Evolutionary conservation across 2,888 invertebrate genomes (phyloP), one percentile per base, ranked within the genome.

Genomic region (Lasioglossum villosulum): DNA sequence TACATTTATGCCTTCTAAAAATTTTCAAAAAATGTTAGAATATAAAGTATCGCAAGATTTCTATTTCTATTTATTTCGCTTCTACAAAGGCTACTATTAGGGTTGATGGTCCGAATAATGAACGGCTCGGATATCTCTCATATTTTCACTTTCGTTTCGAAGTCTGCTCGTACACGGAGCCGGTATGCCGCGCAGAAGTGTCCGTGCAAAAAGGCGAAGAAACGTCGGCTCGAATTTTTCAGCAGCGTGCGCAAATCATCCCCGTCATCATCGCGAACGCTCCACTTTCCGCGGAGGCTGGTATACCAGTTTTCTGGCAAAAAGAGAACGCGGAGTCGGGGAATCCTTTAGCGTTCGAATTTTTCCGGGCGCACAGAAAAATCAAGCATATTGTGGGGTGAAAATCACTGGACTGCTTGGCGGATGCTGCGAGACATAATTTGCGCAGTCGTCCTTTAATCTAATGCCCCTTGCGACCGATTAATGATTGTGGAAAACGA

Each of bases 401-500:
- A 78, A 84, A 84, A 83, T 83, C 83, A 39, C 77, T 74, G 68
- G 76, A 59, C 42, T 42, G 42, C 70, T 39, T 39, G 70, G 27
- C 23, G 42, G 59, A 72, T 30, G 80, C 42, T 76, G 82, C 52
- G 48, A 56, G 74, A 77, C 72, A 37, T 80, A 83, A 84, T 84
- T 82, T 83, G 78, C 27, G 71, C 78, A 56, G 71, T 52, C 78
- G 76, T 82, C 75, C 75, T 85, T 82, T 86, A 82, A 86, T 86
- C 82, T 74, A 82, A 85, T 78, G 76, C 76, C 27, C 10, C 78
- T 48, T n/a, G 59, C 82, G 70, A 86, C 78, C 82, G 73, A 86
- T 86, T 84, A 85, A 86, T 45, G 86, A 82, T 82, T 45, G 86
- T 34, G 63, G 63, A 73, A 80, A 85, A 84, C 82, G 86, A 86